Percentiles rank a stretch among this genome's conserved stretches.
Conservation (phyloP, 2,888 invertebrate species). For the Selenia dentaria region DNA sequence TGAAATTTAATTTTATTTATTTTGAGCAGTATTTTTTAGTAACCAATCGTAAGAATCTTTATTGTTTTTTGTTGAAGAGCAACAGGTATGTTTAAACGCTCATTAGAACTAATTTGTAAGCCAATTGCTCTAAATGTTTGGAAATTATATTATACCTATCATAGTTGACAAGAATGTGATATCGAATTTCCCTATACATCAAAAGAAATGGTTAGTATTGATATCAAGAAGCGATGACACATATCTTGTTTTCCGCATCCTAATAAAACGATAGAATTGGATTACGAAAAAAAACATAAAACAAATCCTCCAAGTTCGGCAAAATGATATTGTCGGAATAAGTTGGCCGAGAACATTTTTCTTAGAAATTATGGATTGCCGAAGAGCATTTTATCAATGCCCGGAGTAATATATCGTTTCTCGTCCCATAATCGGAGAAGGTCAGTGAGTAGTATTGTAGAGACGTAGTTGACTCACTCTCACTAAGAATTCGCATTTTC, state of each 20-base stretch:
- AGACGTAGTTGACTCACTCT: background rate
- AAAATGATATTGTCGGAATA: slow-evolving; percentile 49
- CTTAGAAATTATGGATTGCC: slow-evolving; percentile 56
- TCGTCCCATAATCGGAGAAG: slow-evolving; percentile 34
- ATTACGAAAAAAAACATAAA: slow-evolving; percentile 1
- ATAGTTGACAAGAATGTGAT: too few relatives aligned
- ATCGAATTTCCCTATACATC: too few relatives aligned
- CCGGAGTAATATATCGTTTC: slow-evolving; percentile 51
- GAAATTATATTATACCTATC: too few relatives aligned
- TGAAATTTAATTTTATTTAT: too few relatives aligned
- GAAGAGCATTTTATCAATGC: slow-evolving; percentile 59
- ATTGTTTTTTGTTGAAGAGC: too few relatives aligned
- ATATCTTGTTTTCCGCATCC: slow-evolving; percentile 19
- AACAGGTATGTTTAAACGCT: too few relatives aligned
- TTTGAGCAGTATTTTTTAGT: too few relatives aligned
- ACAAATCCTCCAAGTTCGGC: slow-evolving; percentile 31
- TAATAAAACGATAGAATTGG: slow-evolving; percentile 2
- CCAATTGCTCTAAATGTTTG: too few relatives aligned
- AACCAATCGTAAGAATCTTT: too few relatives aligned
- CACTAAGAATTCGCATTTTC: too few relatives aligned
- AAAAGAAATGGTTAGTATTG: too few relatives aligned
- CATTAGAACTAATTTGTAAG: too few relatives aligned
- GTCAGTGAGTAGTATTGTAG: background rate
- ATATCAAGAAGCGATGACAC: background rate
- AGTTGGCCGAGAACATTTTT: slow-evolving; percentile 51